A percentile compares a stretch with the other conserved stretches of the same genome.
phyloP scores from a whole-genome alignment of 2,797 vertebrate genomes.

The Erethizon dorsatum region DNA sequence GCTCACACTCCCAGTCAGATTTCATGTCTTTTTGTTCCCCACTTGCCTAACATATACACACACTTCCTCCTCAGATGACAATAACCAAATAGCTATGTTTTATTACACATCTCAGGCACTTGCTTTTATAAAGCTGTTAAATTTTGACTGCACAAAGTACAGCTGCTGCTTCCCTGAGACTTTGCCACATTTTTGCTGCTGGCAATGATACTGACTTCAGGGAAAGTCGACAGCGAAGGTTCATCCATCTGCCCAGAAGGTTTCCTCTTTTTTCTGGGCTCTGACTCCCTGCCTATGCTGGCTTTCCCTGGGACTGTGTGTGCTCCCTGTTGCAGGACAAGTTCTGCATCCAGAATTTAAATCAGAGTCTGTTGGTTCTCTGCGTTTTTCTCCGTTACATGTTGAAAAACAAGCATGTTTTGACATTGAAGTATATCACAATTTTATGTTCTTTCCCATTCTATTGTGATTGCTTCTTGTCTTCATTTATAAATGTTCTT shows the following conservation, averaged over 20 bases:
- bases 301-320: neutral
- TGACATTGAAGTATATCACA: neutral
- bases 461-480: neutral
- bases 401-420: neutral
- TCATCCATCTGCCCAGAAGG: neutral
- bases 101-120: neutral
- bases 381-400: neutral
- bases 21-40: slow-evolving; percentile 1
- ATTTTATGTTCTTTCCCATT: neutral
- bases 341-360: slow-evolving; percentile 18
- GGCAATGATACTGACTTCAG: slow-evolving; percentile 32
- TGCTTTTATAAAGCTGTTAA: slow-evolving; percentile 66
- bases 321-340: neutral
- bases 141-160: slow-evolving; percentile 8
- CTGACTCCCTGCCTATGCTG: neutral
- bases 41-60: neutral
- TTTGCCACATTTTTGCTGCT: slow-evolving; percentile 42
- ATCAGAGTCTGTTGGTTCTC: neutral
- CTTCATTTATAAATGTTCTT: slow-evolving; percentile 27
- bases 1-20: neutral
- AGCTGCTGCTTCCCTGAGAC: slow-evolving; percentile 56
- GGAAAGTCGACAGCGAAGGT: slow-evolving; percentile 8
- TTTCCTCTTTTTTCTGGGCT: neutral
- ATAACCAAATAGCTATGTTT: slow-evolving; percentile 19
- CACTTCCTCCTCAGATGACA: neutral